Evolutionary conservation across 2,888 invertebrate species (phyloP), one percentile per base, ranked within the genome.

Genomic region (Gastrophysa polygoni): DNA sequence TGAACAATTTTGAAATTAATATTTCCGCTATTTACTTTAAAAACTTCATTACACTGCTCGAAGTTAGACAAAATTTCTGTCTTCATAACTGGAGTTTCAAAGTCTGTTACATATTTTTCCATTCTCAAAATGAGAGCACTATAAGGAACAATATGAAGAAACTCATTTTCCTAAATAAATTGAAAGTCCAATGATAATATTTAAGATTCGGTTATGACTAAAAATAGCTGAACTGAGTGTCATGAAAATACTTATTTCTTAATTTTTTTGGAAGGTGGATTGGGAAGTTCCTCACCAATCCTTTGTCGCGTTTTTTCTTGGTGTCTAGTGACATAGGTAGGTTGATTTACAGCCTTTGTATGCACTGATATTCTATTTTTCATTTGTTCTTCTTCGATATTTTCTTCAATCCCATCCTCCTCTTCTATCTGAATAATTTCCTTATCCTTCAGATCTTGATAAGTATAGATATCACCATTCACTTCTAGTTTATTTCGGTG

Each of bases 41-140:
- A 16, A 8, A 46, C 46, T 46, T 46, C 46, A 46, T 46, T 16
- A 17, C 46, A 46, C 8, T 16, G 16, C 8, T 46, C 46, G 17
- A 16, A 46, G 16, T n/a, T 46, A 4, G 46, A 46, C 16, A 16
- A 16, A 18, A 46, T 17, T 46, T 46, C 46, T 16, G 46, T 46
- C 8, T 46, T 46, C 16, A 46, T 46, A 46, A 16, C 16, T 17
- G 10, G 46, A 16, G 17, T 17, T 46, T 46, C 46, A 16, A 46
- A 46, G 46, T 46, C 17, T 17, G 3, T 46, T 16, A 46, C 46
- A 46, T 46, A 46, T 46, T 46, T 46, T 46, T 46, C 46, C 46
- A 46, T 46, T 16, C 16, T 46, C n/a, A n/a, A n/a, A n/a, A n/a
- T n/a, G n/a, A n/a, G n/a, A n/a, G n/a, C n/a, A n/a, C n/a, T n/a